These are phyloP conservation scores for Agrilus mali DNA, from an alignment of 2,888 invertebrate genomes.

Conservation along the genomic window DNA sequence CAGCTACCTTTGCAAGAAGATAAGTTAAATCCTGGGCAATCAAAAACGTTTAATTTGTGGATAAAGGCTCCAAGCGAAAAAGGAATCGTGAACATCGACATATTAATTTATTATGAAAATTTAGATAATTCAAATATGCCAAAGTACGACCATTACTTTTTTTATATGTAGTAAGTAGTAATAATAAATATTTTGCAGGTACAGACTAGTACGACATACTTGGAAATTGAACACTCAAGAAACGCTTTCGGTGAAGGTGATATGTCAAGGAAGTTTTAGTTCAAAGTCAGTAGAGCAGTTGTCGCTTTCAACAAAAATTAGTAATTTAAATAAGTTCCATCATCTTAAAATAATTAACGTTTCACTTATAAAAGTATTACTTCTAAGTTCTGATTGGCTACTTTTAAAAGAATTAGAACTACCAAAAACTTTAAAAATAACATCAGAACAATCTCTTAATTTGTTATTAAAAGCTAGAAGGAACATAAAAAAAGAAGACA, in stretches of 20 bases:
- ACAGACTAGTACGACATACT: slow-evolving; percentile 50
- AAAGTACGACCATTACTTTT: slow-evolving; percentile 20
- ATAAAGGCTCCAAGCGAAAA: slow-evolving; percentile 54
- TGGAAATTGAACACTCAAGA: slow-evolving; percentile 51
- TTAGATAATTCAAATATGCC: slow-evolving; percentile 24
- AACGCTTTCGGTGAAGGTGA: slow-evolving; percentile 42
- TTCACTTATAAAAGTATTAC: slow-evolving; percentile 43
- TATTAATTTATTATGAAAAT: slow-evolving; percentile 64
- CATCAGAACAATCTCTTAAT: slow-evolving; percentile 40
- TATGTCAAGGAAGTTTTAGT: slow-evolving; percentile 35
- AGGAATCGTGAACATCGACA: slow-evolving; percentile 49
- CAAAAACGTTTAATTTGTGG: slow-evolving; percentile 47
- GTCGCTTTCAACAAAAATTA: slow-evolving; percentile 53
- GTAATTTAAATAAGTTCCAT: slow-evolving; percentile 54
- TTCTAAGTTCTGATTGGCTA: slow-evolving; percentile 50
- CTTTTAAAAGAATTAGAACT: slow-evolving; percentile 29
- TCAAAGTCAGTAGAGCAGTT: slow-evolving; percentile 40
- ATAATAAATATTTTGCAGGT: slow-evolving; percentile 24
- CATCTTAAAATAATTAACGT: slow-evolving; percentile 44
- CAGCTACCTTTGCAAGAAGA: slow-evolving; percentile 32
- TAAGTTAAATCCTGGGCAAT: slow-evolving; percentile 40
- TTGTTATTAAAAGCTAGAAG: slow-evolving; percentile 38
- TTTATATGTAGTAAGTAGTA: background rate
- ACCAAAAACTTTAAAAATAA: slow-evolving; percentile 31
- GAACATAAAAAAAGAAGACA: slow-evolving; percentile 13